Conservation (phyloP, 2,113 vertebrate species). For the Gopherus flavomarginatus region DNA sequence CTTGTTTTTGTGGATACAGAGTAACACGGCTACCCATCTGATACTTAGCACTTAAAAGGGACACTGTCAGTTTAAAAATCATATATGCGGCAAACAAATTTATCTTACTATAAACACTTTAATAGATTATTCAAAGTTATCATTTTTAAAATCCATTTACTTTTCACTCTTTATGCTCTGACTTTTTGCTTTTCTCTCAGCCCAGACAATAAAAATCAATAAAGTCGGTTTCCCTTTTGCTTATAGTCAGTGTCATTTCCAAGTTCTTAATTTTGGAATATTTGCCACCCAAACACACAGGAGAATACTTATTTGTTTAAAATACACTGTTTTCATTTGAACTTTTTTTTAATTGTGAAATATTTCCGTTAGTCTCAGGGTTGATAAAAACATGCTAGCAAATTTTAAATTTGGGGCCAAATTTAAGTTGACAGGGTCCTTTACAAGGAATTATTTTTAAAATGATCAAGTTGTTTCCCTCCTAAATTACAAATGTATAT, state of each 20-base stretch:
- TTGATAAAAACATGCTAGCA: not conserved
- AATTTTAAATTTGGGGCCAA: not conserved
- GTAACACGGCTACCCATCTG: no score
- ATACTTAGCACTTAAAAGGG: not conserved
- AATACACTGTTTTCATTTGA: not conserved
- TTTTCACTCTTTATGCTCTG: not conserved
- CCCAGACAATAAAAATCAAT: not conserved
- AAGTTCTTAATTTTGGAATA: not conserved
- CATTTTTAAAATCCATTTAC: not conserved
- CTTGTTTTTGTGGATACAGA: no score
- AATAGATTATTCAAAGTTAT: not conserved
- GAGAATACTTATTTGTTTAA: not conserved
- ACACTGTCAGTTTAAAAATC: not conserved
- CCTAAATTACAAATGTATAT: not conserved
- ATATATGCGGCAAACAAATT: not conserved
- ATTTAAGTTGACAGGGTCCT: not conserved
- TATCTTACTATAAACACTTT: not conserved
- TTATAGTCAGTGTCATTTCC: not conserved
- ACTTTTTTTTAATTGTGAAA: not conserved
- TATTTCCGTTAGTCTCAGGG: not conserved
- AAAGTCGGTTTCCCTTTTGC: not conserved
- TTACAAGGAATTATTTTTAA: not conserved
- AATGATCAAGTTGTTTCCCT: not conserved
- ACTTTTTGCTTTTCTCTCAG: not conserved
- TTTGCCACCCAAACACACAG: not conserved